Evolutionary conservation across 2,888 invertebrate species (phyloP), one percentile per base, ranked within the genome.

Genomic region (Octodonta nipae): DNA sequence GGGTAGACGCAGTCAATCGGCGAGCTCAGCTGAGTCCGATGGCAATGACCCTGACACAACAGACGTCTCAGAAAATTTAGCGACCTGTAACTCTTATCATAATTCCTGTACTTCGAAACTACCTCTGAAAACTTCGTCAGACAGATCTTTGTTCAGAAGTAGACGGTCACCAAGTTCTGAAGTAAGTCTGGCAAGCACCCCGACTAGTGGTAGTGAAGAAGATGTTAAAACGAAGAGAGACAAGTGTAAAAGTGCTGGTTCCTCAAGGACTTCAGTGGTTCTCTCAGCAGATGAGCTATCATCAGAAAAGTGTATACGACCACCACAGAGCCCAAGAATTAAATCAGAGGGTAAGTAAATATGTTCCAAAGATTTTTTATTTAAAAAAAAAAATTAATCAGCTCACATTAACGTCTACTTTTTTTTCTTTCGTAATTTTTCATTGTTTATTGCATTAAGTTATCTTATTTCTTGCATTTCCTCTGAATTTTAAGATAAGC

Each of bases 231-330:
- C 37, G 15, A 53, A 49, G 35, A 44, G 44, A 25, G 49, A 50
- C 29, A 46, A 45, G 15, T 41, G 41, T 26, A 45, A 48, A 16
- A 64, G 62, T 38, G 46, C 47, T 3, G 56, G 52, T 8, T 61
- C 65, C 1, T 70, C 72, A 2, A 63, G 70, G 47, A 72, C 72
- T 17, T 76, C 61, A 34, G 50, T 61, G 3, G 43, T 64, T 14
- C 65, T 65, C 10, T 64, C 71, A 11, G 68, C 70, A 20, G 74
- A 73, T 52, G 73, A 73, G 47, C 52, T 65, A 27, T 70, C 68
- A n/a, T 35, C 44, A 36, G 63, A 58, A 41, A 61, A 61, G 51
- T 62, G 71, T 16, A 58, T 67, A 2, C 66, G 64, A 45, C 65
- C 73, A 12, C 69, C 71, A 2, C 58, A 64, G 3, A 60, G 58